Evolutionary conservation across 2,113 vertebrate genomes (phyloP).

Genomic region (Cochlearius cochlearius): DNA sequence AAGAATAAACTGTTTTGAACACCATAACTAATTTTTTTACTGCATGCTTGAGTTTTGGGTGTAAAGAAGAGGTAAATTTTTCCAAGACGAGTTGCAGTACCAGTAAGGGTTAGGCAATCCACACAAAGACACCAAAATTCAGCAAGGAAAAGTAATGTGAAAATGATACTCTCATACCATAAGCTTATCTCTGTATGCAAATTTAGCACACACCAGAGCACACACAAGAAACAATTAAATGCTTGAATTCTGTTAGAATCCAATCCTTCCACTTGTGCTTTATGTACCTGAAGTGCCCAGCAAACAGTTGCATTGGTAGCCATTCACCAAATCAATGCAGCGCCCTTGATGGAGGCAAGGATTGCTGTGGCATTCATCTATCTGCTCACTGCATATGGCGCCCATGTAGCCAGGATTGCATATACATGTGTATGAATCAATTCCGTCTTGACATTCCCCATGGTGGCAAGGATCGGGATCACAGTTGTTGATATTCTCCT

Average conservation of each 20-base stretch:
- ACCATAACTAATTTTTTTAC: background rate
- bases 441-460: constrained; percentile 87
- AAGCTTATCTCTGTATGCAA: background rate
- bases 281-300: constrained; percentile 83
- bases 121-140: background rate
- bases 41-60: background rate
- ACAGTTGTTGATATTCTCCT: constrained; percentile 90
- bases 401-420: constrained; percentile 89
- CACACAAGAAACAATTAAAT: background rate
- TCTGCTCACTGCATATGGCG: constrained; percentile 88
- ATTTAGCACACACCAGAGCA: background rate
- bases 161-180: background rate
- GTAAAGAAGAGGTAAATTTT: background rate
- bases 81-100: background rate
- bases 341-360: constrained; percentile 90
- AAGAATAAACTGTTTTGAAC: background rate
- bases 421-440: constrained; percentile 86
- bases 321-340: constrained; percentile 89
- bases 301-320: constrained; percentile 89
- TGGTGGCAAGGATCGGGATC: constrained; percentile 90
- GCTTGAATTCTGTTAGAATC: background rate
- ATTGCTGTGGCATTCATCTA: constrained; percentile 89
- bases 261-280: background rate
- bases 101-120: background rate
- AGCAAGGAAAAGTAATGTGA: background rate